Evolutionary conservation across 2,113 vertebrate genomes (phyloP), one percentile per base, ranked within the genome.

Genomic region (Tetrao urogallus): DNA sequence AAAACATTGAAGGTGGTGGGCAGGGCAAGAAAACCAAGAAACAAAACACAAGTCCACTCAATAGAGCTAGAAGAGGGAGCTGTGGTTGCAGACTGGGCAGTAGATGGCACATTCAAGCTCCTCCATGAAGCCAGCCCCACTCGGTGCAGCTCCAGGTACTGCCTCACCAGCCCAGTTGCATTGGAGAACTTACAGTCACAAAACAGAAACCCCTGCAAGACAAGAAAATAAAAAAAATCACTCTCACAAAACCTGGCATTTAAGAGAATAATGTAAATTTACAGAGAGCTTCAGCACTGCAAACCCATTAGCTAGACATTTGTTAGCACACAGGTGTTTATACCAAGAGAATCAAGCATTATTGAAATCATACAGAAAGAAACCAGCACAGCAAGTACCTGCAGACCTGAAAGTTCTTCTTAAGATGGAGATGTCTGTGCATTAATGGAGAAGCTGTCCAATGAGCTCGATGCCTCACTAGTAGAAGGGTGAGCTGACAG

Each of bases 121-220:
- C 5, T 38, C 3, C 45, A 7, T 27, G 20, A 15, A 20, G 27
- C 56, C 19, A 7, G 24, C 17, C 24, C 67, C 1, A 6, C 2
- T 1, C 1, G 4, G 1, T 7, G 11, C 14, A 14, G 36, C 30
- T 10, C 48, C 30, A 74, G 60, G 19, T 10, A 32, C 14, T 6
- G 15, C 52, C 40, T 56, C 1, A 28, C 38, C 43, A 3, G 4
- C 2, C 54, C 75, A 21, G 1, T 0, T 10, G 0, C 17, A 24
- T 70, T 60, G 36, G 1, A 82, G 63, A 70, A 61, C 40, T 65
- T 47, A 57, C 32, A 30, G 6, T 34, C 43, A 10, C 32, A 2
- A 6, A 40, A 25, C 11, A 72, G 28, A 58, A 91, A 52, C 18
- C 22, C 21, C 50, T 8, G 34, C 42, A 30, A 86, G 43, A 40